Conservation (phyloP, 2,888 invertebrate genomes). For the Cataglyphis cursor region DNA sequence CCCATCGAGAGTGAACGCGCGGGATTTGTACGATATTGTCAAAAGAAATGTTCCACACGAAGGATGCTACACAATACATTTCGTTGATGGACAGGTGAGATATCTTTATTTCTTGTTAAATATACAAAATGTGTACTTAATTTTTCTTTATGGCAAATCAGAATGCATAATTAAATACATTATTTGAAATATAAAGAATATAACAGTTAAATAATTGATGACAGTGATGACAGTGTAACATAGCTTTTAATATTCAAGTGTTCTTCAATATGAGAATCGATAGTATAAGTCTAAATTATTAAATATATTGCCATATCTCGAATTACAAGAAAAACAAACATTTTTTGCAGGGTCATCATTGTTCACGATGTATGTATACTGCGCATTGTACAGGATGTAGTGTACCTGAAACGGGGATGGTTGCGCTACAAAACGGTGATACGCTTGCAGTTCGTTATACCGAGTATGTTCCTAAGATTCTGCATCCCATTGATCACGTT, state of each 20-base stretch:
- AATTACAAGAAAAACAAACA: neutral
- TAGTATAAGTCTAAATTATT: slow-evolving; percentile 20
- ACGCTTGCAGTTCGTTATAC: slow-evolving; percentile 87
- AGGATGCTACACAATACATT: slow-evolving; percentile 87
- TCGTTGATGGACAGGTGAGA: slow-evolving; percentile 89
- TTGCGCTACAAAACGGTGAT: slow-evolving; percentile 88
- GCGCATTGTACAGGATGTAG: slow-evolving; percentile 89
- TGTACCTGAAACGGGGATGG: slow-evolving; percentile 86
- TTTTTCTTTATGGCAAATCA: neutral
- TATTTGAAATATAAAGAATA: neutral
- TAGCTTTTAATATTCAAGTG: neutral
- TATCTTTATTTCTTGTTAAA: neutral
- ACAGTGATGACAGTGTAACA: neutral
- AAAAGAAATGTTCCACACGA: slow-evolving; percentile 87
- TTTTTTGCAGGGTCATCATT: slow-evolving; percentile 87
- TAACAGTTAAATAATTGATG: slow-evolving; percentile 10
- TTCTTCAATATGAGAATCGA: neutral
- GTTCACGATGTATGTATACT: slow-evolving; percentile 89
- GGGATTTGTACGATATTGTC: slow-evolving; percentile 87
- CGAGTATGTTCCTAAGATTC: slow-evolving; percentile 84
- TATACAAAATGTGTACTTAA: neutral
- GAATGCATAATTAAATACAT: neutral
- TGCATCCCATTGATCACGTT: slow-evolving; percentile 86
- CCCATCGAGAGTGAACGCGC: slow-evolving; percentile 88
- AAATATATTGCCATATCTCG: neutral